phyloP scores from a whole-genome alignment of 2,113 vertebrate species.

The Eptesicus fuscus region DNA sequence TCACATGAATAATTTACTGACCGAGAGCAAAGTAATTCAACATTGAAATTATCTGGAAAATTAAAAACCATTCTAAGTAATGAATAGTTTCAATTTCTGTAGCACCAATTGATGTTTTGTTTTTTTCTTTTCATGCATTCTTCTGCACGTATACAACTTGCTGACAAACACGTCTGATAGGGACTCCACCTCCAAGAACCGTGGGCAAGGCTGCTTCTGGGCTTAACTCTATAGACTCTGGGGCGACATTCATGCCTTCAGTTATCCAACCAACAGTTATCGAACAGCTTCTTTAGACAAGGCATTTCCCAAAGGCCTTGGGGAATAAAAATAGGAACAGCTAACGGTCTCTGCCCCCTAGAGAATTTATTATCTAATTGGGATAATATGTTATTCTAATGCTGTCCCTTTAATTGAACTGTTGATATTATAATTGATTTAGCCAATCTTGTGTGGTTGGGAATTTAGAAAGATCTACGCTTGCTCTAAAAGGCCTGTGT shows the following conservation, averaged over 20 bases:
- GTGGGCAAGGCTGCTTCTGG: background rate
- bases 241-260: background rate
- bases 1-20: constrained; percentile 66
- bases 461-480: background rate
- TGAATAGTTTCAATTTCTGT: constrained; percentile 62
- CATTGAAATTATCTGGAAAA: constrained; percentile 72
- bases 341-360: background rate
- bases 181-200: background rate
- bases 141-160: background rate
- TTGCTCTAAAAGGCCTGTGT: background rate
- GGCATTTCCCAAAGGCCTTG: background rate
- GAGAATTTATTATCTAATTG: background rate
- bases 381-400: background rate
- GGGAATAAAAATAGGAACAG: background rate
- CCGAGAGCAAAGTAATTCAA: constrained; percentile 62
- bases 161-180: background rate
- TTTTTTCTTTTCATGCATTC: background rate
- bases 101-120: constrained; percentile 1
- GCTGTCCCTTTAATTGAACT: background rate
- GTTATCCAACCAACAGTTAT: background rate
- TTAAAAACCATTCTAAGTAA: constrained; percentile 68
- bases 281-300: background rate
- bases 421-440: background rate
- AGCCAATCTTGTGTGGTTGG: background rate
- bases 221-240: background rate